phyloP scores from a whole-genome alignment of 35 echinoderm and acorn worm genomes.

The Ptychodera flava region DNA sequence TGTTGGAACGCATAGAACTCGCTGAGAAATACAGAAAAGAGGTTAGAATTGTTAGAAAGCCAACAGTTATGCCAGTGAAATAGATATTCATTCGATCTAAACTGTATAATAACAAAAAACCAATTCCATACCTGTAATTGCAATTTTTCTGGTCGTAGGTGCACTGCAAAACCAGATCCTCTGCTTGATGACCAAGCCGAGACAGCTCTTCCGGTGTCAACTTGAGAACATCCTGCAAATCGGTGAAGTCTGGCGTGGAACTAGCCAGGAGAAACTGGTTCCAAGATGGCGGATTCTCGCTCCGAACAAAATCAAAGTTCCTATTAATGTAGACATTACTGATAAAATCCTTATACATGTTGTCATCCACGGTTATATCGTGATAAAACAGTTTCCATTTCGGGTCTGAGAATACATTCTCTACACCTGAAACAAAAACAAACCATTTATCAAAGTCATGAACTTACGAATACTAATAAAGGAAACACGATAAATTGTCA shows the following conservation, averaged over 20 bases:
- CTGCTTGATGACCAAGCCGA: slow-evolving; percentile 10
- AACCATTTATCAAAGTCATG: too few relatives aligned
- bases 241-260: slow-evolving; percentile 20
- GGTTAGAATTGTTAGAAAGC: too few relatives aligned
- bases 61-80: too few relatives aligned
- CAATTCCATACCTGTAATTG: slow-evolving; percentile 20
- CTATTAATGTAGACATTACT: slow-evolving; percentile 3
- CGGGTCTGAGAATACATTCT: background rate
- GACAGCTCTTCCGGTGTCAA: background rate
- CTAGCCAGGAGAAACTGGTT: slow-evolving; percentile 22
- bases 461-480: too few relatives aligned
- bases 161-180: slow-evolving; percentile 30
- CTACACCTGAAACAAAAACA: background rate
- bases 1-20: too few relatives aligned
- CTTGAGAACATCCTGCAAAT: slow-evolving; percentile 15
- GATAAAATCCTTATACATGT: too few relatives aligned
- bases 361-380: too few relatives aligned
- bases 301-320: slow-evolving; percentile 13
- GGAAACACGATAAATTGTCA: too few relatives aligned
- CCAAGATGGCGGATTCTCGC: slow-evolving; percentile 18
- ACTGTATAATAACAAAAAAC: too few relatives aligned
- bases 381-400: background rate
- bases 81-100: too few relatives aligned
- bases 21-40: too few relatives aligned
- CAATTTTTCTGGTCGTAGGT: slow-evolving; percentile 19